Evolutionary conservation across 1,140 invertebrate species (phyloP), one percentile per base, ranked within the genome.

Genomic region (Grapholita molesta): DNA sequence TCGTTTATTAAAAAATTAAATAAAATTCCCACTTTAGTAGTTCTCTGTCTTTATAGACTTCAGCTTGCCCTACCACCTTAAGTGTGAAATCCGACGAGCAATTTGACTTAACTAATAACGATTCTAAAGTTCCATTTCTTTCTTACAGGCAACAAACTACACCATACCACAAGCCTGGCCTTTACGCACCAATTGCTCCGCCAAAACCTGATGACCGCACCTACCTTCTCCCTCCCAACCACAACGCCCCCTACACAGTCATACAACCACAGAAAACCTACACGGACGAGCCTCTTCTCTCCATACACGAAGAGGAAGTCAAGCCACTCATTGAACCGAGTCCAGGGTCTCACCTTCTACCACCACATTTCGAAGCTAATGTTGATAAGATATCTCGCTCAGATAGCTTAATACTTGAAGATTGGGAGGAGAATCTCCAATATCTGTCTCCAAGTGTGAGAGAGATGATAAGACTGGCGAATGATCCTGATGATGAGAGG

Each of bases 141-240:
- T 7, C 53, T 88, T 88, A 18, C 84, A 91, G 86, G 53, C 9
- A 18, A 23, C 87, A 90, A 61, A 92, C 91, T 1, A 94, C 93
- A 5, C 84, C 77, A 2, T 81, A 85, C 67, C 93, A 94, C 77
- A 90, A 82, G 53, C 93, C 93, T 0, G 93, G 91, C 1, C 70
- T 93, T 1, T 94, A 89, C 75, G 91, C 92, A 0, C 93, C 93
- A 3, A 57, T 75, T 4, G 72, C 77, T 1, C 93, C 92, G 2
- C 90, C 88, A 0, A 86, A 87, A 38, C 89, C 89, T 11, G 70
- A 79, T 32, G 82, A 88, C 28, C 67, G 83, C 15, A 70, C 76
- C 28, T 69, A 70, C 35, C 80, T 86, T 0, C 72, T 86, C 1
- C 82, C 81, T 2, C 30, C 82, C 2, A 77, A 85, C 64, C 71